Percentiles rank a stretch among this genome's conserved stretches.
phyloP scores from a whole-genome alignment of 2,797 vertebrate genomes.

The Gallirallus australis region DNA sequence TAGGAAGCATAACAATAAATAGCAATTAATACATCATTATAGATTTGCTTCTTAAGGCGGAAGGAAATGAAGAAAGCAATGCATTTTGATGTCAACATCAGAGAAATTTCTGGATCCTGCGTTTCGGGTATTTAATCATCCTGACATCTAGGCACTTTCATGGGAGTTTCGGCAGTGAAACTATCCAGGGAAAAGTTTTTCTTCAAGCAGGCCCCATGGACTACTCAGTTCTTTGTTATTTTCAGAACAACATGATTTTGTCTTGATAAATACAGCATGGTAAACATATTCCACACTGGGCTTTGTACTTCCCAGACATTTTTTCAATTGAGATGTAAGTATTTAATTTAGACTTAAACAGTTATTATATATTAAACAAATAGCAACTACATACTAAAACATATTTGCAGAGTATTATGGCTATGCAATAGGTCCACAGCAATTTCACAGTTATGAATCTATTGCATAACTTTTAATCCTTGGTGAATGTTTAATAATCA shows the following conservation, averaged over 20 bases:
- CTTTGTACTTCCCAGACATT: neutral
- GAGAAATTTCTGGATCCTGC: constrained; percentile 55
- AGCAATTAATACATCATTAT: constrained; percentile 68
- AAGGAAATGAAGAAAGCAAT: constrained; percentile 45
- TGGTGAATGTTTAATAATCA: constrained; percentile 70
- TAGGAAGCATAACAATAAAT: constrained; percentile 42
- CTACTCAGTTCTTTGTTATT: neutral
- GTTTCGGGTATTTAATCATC: constrained; percentile 45
- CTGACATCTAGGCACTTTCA: neutral
- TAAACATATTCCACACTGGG: neutral
- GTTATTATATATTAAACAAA: constrained; percentile 63
- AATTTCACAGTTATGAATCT: constrained; percentile 73
- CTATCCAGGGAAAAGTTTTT: constrained; percentile 16
- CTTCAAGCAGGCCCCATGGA: neutral
- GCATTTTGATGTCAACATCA: constrained; percentile 64
- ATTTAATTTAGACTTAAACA: constrained; percentile 67
- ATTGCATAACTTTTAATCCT: constrained; percentile 69
- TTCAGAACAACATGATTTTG: neutral
- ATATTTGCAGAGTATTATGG: constrained; percentile 56
- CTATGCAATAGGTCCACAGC: constrained; percentile 44
- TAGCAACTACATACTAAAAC: constrained; percentile 54
- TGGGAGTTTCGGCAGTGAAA: neutral
- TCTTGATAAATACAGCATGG: neutral
- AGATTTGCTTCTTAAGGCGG: constrained; percentile 33
- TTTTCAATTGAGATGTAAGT: constrained; percentile 28